Conservation (phyloP, 2,113 vertebrate genomes). For the Clinocottus analis region DNA sequence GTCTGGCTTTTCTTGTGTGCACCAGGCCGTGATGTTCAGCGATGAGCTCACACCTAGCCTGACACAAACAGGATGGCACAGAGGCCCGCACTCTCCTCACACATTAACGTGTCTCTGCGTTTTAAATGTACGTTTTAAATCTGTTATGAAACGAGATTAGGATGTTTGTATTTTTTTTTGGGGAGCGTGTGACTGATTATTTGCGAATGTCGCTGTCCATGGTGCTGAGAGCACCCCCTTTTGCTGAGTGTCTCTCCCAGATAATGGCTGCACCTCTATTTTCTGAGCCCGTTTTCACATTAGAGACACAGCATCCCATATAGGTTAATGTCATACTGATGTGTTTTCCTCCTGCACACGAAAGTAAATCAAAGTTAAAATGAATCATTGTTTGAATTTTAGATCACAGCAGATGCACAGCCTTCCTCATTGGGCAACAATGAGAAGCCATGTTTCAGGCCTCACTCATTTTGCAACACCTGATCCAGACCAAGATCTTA, state of each 20-base stretch:
- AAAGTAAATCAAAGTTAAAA: conserved; percentile 40
- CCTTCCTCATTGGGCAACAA: background rate
- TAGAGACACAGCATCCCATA: background rate
- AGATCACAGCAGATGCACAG: background rate
- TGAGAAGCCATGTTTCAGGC: conserved; percentile 32
- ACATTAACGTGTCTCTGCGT: background rate
- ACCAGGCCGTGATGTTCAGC: conserved; percentile 63
- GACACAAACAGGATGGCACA: conserved; percentile 16
- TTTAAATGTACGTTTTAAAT: background rate
- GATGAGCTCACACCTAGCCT: conserved; percentile 57
- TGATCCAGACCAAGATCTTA: conserved; percentile 13
- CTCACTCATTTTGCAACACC: conserved; percentile 10
- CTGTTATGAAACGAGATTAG: background rate
- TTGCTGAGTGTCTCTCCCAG: background rate
- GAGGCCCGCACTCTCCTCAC: conserved; percentile 5
- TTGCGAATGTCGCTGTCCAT: conserved; percentile 55
- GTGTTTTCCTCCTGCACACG: background rate
- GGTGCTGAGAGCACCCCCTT: conserved; percentile 62
- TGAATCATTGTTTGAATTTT: conserved; percentile 6
- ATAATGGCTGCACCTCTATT: conserved; percentile 13
- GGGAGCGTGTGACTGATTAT: background rate
- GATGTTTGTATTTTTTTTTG: background rate
- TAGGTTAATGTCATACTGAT: background rate
- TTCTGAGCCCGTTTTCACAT: background rate
- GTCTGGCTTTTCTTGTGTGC: conserved; percentile 24